Evolutionary conservation across 1,140 invertebrate genomes (phyloP).

Genomic region (Drosophila kikkawai): DNA sequence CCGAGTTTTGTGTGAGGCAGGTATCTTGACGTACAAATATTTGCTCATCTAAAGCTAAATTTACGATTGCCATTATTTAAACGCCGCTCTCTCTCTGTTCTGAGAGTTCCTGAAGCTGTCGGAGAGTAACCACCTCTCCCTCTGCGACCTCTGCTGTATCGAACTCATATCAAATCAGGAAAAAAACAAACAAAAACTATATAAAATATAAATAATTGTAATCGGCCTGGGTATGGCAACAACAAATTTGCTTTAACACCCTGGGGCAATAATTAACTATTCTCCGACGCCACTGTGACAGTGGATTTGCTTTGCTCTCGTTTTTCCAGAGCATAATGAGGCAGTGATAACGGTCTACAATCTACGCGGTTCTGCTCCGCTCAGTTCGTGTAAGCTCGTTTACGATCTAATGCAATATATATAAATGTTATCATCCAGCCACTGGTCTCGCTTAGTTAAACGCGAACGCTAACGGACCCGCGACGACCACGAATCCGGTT

Average conservation of each 20-base stretch:
- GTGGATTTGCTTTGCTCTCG: slow-evolving; percentile 26
- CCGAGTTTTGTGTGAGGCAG: slow-evolving; percentile 1
- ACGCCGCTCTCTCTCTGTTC: not conserved
- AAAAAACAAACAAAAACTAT: slow-evolving; percentile 22
- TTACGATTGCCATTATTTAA: slow-evolving; percentile 8
- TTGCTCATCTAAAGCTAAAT: slow-evolving; percentile 1
- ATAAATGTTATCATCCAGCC: slow-evolving; percentile 67
- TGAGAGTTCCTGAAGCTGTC: not conserved
- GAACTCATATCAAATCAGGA: slow-evolving; percentile 49
- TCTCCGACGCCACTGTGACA: not conserved
- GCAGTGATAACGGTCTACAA: slow-evolving; percentile 38
- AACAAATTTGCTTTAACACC: slow-evolving; percentile 41
- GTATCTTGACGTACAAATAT: slow-evolving; percentile 35
- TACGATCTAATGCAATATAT: slow-evolving; percentile 54
- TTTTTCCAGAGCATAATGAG: slow-evolving; percentile 40
- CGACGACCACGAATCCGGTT: not conserved
- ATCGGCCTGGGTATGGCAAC: not conserved
- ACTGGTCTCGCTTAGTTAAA: slow-evolving; percentile 56
- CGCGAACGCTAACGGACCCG: slow-evolving; percentile 22
- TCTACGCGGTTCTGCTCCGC: slow-evolving; percentile 14
- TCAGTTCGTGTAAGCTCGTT: slow-evolving; percentile 38
- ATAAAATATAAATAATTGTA: slow-evolving; percentile 31
- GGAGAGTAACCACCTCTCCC: slow-evolving; percentile 36
- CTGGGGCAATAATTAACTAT: slow-evolving; percentile 22
- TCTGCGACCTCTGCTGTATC: slow-evolving; percentile 12